Percentiles rank a stretch among this genome's conserved stretches.
These are phyloP conservation scores for Lichenostomus cassidix DNA, from an alignment of 2,113 vertebrate species.

Conservation along the genomic window DNA sequence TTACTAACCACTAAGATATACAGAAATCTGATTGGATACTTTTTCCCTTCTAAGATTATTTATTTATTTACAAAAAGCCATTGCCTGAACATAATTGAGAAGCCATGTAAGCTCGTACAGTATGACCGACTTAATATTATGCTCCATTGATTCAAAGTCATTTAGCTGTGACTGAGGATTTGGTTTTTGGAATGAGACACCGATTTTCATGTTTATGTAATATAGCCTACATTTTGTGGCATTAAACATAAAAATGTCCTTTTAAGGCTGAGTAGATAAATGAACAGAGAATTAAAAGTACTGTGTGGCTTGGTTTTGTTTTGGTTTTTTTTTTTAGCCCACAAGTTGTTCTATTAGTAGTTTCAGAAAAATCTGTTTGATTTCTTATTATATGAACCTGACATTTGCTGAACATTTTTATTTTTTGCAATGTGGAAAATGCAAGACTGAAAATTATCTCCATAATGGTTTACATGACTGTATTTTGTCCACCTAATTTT, in stretches of 20 bases:
- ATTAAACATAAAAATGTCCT: neutral
- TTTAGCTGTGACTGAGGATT: neutral
- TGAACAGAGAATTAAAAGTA: neutral
- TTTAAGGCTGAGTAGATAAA: neutral
- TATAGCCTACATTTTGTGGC: neutral
- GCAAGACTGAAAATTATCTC: neutral
- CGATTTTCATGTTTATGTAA: neutral
- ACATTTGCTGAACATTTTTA: neutral
- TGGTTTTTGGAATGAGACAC: neutral
- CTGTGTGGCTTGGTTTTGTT: no score
- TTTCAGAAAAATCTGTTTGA: neutral
- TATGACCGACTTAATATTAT: neutral
- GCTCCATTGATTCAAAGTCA: neutral
- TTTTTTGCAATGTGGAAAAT: neutral
- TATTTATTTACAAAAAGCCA: neutral
- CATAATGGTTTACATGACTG: neutral
- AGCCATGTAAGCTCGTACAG: neutral
- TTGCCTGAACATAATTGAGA: neutral
- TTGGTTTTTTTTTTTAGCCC: neutral
- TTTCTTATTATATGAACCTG: neutral
- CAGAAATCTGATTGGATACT: neutral
- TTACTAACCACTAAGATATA: neutral
- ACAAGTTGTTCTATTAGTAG: neutral
- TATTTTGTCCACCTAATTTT: neutral
- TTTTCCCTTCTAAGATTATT: neutral